Conservation (phyloP, 2,113 vertebrate genomes). For the Hipposideros armiger region DNA sequence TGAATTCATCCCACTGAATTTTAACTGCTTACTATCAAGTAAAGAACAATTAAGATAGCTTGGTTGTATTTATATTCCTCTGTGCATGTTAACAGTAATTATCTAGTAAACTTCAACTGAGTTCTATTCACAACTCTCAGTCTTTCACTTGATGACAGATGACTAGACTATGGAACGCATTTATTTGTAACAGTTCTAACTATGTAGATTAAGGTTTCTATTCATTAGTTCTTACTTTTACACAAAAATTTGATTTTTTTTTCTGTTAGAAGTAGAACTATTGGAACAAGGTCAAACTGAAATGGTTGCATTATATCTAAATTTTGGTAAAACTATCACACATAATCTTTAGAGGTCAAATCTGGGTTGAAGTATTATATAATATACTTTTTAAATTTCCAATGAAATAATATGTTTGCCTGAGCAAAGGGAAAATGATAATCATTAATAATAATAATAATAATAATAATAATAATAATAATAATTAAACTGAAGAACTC, state of each 20-base stretch:
- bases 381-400: slow-evolving; percentile 21
- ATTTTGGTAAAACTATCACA: background rate
- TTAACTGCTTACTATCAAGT: slow-evolving; percentile 10
- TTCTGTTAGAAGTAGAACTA: background rate
- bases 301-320: background rate
- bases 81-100: slow-evolving; percentile 31
- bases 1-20: background rate
- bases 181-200: slow-evolving; percentile 32
- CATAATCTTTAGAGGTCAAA: background rate
- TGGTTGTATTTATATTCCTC: slow-evolving; percentile 13
- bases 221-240: slow-evolving; percentile 49
- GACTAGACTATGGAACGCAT: background rate
- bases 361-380: background rate
- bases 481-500: background rate
- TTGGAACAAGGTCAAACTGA: background rate
- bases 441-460: background rate
- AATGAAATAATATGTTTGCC: background rate
- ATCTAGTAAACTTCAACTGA: slow-evolving; percentile 56
- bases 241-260: background rate
- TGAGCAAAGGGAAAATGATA: background rate
- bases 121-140: slow-evolving; percentile 34
- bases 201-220: background rate
- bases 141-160: slow-evolving; percentile 39
- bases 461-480: background rate
- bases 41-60: slow-evolving; percentile 50